Conservation (phyloP, 2,113 vertebrate species). For the Euleptes europaea region DNA sequence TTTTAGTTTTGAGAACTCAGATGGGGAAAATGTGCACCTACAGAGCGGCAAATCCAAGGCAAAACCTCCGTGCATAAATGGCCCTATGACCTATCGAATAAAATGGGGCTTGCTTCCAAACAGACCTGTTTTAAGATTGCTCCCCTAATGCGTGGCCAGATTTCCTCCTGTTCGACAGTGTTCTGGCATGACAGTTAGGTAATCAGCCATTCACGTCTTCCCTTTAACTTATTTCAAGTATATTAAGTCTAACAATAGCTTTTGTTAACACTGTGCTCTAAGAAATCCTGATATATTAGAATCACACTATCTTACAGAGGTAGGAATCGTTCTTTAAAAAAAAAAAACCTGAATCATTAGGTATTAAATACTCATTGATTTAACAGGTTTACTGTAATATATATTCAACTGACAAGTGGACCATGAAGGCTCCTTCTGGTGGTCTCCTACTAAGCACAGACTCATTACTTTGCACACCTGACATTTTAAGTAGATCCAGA, state of each 20-base stretch:
- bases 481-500: slow-evolving; percentile 55
- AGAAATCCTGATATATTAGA: slow-evolving; percentile 1
- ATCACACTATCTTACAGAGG: slow-evolving; percentile 11
- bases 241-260: not conserved
- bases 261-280: slow-evolving; percentile 7
- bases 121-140: not conserved
- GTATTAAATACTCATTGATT: slow-evolving; percentile 72
- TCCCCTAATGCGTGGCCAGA: not conserved
- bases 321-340: not conserved
- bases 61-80: too few relatives aligned
- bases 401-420: slow-evolving; percentile 64
- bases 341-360: not conserved
- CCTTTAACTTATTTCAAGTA: not conserved
- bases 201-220: not conserved
- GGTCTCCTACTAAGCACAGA: slow-evolving; percentile 55
- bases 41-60: too few relatives aligned
- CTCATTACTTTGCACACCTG: slow-evolving; percentile 63
- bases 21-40: too few relatives aligned
- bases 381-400: slow-evolving; percentile 67
- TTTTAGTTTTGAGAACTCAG: too few relatives aligned
- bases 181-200: not conserved
- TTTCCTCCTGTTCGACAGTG: not conserved
- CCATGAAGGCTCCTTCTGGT: slow-evolving; percentile 67
- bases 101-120: too few relatives aligned
- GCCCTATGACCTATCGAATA: too few relatives aligned